Evolutionary conservation across 2,113 vertebrate genomes (phyloP).

Genomic region (Oryzias curvinotus): DNA sequence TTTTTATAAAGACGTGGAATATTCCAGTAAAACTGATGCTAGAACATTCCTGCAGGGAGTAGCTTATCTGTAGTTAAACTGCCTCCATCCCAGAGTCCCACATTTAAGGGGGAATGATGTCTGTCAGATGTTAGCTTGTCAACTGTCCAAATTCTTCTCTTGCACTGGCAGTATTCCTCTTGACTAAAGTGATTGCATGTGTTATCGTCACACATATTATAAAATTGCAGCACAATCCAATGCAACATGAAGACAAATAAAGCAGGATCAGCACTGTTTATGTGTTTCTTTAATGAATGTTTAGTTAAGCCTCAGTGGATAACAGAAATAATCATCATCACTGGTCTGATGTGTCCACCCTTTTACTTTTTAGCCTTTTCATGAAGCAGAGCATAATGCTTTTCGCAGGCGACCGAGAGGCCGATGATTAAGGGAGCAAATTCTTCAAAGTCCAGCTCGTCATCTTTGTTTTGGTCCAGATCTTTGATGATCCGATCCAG

Average conservation of each 20-base stretch:
- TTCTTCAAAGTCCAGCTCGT: constrained; percentile 89
- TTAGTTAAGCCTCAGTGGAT: constrained; percentile 5
- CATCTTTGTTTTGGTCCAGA: constrained; percentile 86
- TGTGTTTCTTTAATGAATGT: constrained; percentile 43
- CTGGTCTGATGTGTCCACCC: neutral
- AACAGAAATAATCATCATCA: neutral
- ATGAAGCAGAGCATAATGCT: constrained; percentile 62
- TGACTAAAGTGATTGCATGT: neutral
- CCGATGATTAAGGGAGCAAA: constrained; percentile 86
- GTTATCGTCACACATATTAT: neutral
- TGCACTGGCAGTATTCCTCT: neutral
- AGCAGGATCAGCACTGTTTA: constrained; percentile 4
- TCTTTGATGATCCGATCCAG: constrained; percentile 89
- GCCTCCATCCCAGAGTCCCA: neutral
- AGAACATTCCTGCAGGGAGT: constrained; percentile 16
- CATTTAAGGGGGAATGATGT: constrained; percentile 6
- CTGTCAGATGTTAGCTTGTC: constrained; percentile 32
- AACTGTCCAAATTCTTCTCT: constrained; percentile 4
- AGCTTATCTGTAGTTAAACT: neutral
- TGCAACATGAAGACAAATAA: neutral
- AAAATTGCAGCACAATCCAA: neutral
- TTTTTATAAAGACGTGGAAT: neutral
- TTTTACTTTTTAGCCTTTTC: constrained; percentile 60
- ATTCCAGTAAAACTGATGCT: neutral
- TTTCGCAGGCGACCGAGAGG: constrained; percentile 88